Evolutionary conservation across 2,888 invertebrate genomes (phyloP), one percentile per base, ranked within the genome.

Genomic region (Aleiodes leptofemur): DNA sequence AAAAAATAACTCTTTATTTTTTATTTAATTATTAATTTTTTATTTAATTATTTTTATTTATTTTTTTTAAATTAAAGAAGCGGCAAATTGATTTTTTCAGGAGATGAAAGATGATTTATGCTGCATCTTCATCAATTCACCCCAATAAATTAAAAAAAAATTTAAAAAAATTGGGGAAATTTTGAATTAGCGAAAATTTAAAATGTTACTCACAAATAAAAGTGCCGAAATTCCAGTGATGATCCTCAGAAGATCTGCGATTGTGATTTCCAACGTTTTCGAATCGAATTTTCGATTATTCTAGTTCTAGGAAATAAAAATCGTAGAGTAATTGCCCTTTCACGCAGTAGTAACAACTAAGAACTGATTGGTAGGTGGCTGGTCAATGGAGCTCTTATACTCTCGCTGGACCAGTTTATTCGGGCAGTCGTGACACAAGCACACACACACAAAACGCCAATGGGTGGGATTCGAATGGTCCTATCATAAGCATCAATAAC

Each of bases 361-460:
- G 83, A 85, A 88, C 88, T 88, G 88, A 86, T 88, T 86, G 85
- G 57, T 78, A 82, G 77, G 83, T 83, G 79, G 82, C 79, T 81
- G 82, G 78, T 82, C 82, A 85, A 84, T 83, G 83, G 81, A 83
- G 82, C 83, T 88, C 87, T 88, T 88, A 88, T 88, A 88, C 82
- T 83, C 81, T 81, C 83, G 79, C 83, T 83, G 83, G 81, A 85
- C 83, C 83, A 85, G 83, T 80, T 81, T 81, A 81, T 79, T 82
- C 80, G 64, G 70, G 59, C 59, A 48, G 50, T 48, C 55, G 48
- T 38, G 66, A 68, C 82, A 77, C 31, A 57, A 29, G 31, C 31
- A 57, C 31, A 31, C 31, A 57, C 31, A 31, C 29, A 57, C 13
- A 13, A 31, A 34, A 48, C 74, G 73, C 73, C 76, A 74, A 80